Evolutionary conservation across 1,140 invertebrate species (phyloP), one percentile per base, ranked within the genome.

Genomic region (Adoxophyes honmai): DNA sequence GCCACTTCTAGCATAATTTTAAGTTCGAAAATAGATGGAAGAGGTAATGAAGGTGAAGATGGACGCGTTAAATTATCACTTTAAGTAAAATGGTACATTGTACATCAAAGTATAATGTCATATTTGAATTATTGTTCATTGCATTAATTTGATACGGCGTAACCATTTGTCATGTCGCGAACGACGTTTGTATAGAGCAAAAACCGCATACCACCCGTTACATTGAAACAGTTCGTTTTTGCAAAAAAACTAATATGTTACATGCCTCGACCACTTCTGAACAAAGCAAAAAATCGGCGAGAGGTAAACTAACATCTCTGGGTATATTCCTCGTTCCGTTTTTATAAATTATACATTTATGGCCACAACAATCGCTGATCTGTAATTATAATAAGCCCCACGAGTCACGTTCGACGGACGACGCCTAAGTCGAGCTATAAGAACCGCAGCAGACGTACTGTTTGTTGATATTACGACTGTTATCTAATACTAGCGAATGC

Each of bases 301-400:
- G 42, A 48, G 37, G 36, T 39, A 36, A 68, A 67, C 60, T 67
- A 57, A 62, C 70, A 38, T 73, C 66, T 64, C 65, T 55, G 35
- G 68, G 54, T 69, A 70, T 68, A 71, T 73, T 73, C 67, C 70
- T 59, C 69, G 73, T 70, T 73, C 73, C 73, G 74, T 66, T 74
- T 83, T 78, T 80, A 86, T 86, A 80, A 84, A 85, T 86, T 83
- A 84, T 81, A 81, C 81, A 86, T 83, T 78, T 81, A 77, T 74
- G 78, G 65, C 39, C 69, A 72, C 73, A 86, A 86, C 85, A 83
- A 86, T 85, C 78, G 79, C 77, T 79, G 66, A 88, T 88, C 80
- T 86, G 85, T 86, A 77, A 88, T 88, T 88, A 77, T 85, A 88
- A 88, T 86, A 77, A 79, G 78, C 73, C 60, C 61, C 68, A 71